Evolutionary conservation across 2,888 invertebrate genomes (phyloP).

Genomic region (Apotomis capreana): DNA sequence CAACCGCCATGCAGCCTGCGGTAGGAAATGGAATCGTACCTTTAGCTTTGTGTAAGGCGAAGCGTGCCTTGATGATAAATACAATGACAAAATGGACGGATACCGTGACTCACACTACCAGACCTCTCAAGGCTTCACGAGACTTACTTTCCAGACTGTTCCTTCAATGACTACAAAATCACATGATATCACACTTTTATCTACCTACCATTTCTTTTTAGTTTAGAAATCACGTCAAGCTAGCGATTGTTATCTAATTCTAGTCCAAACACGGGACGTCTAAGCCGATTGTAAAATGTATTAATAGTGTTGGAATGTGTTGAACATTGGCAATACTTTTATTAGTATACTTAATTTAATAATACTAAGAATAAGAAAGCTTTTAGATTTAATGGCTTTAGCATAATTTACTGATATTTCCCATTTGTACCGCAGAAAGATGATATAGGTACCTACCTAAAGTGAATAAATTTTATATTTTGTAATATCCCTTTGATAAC

Average conservation of each 20-base stretch:
- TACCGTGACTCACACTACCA: conserved; percentile 33
- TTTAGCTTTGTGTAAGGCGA: conserved; percentile 43
- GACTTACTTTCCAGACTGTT: background rate
- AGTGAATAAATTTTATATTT: background rate
- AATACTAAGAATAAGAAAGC: conserved; percentile 6
- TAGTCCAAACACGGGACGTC: background rate
- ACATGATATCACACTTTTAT: conserved; percentile 32
- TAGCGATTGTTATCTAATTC: conserved; percentile 25
- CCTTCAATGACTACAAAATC: conserved; percentile 30
- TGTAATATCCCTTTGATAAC: background rate
- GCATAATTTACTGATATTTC: background rate
- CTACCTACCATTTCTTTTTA: background rate
- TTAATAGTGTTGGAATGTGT: background rate
- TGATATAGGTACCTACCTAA: background rate
- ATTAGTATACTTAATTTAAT: background rate
- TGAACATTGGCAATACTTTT: background rate
- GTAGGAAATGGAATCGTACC: no score
- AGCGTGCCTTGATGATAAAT: conserved; percentile 42
- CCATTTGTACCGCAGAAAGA: background rate
- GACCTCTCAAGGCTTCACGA: conserved; percentile 10
- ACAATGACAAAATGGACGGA: conserved; percentile 52
- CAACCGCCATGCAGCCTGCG: no score
- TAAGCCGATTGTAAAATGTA: background rate
- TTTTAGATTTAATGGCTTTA: conserved; percentile 1
- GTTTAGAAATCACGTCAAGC: conserved; percentile 29